phyloP scores from a whole-genome alignment of 2,113 vertebrate species.

The Athene noctua region DNA sequence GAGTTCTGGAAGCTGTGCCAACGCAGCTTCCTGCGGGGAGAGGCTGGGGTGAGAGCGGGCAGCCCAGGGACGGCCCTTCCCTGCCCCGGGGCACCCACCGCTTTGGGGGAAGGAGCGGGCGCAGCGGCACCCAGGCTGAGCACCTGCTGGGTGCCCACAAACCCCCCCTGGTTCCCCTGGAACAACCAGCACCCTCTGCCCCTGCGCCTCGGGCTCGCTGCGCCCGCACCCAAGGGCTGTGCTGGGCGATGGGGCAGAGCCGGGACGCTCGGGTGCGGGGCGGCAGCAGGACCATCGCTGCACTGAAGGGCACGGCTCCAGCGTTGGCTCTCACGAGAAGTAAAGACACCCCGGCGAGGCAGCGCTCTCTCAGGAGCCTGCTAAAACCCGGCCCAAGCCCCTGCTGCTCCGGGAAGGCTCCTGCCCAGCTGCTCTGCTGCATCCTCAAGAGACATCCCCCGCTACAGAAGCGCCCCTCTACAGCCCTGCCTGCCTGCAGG shows the following conservation, averaged over 20 bases:
- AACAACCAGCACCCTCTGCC: neutral
- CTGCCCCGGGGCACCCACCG: neutral
- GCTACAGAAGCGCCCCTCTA: neutral
- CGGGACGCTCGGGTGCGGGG: neutral
- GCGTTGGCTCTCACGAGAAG: neutral
- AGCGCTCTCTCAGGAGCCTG: neutral
- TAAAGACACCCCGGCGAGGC: neutral
- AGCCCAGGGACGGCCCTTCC: neutral
- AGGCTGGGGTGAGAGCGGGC: neutral
- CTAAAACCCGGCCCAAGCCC: neutral
- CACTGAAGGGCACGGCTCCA: neutral
- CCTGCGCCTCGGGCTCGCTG: neutral
- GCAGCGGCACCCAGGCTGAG: rapidly evolving
- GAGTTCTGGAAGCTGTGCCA: conserved; percentile 93
- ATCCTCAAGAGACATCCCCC: neutral
- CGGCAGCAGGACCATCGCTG: neutral
- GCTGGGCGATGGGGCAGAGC: no score
- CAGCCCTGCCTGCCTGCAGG: neutral
- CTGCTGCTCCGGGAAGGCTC: neutral
- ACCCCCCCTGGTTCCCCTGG: neutral
- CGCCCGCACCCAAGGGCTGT: neutral
- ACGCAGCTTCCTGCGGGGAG: conserved; percentile 77
- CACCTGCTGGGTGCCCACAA: neutral
- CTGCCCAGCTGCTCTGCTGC: neutral
- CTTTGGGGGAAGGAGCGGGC: neutral